Conservation (phyloP, 1,140 invertebrate genomes). For the Thereuonema tuberculata region DNA sequence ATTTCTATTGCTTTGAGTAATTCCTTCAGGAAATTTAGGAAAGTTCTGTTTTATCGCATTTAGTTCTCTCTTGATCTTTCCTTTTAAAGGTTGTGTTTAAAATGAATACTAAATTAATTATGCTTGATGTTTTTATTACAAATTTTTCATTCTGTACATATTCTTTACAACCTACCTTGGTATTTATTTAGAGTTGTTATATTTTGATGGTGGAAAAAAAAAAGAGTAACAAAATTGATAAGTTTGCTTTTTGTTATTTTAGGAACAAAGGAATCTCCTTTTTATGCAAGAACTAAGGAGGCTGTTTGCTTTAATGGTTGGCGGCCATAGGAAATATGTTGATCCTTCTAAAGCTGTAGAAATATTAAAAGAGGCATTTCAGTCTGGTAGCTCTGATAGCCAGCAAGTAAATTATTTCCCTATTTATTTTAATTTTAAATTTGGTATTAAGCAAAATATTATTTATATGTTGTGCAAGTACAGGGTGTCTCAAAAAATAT, state of each 20-base stretch:
- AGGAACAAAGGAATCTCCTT: slow-evolving; percentile 28
- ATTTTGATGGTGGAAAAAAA: no score
- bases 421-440: slow-evolving; percentile 7
- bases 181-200: no score
- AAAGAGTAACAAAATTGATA: no score
- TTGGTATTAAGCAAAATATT: background rate
- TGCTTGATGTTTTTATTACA: no score
- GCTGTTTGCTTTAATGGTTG: slow-evolving; percentile 36
- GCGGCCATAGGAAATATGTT: slow-evolving; percentile 36
- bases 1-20: no score
- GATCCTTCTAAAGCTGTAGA: slow-evolving; percentile 36
- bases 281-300: slow-evolving; percentile 35
- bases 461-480: background rate
- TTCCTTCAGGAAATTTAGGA: no score
- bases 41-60: no score
- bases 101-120: background rate
- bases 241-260: slow-evolving; percentile 14
- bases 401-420: slow-evolving; percentile 27
- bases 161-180: no score
- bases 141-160: no score
- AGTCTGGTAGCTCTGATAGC: slow-evolving; percentile 25
- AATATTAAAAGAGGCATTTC: slow-evolving; percentile 34
- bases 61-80: no score
- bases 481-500: no score
- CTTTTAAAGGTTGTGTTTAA: background rate